Evolutionary conservation across 2,797 vertebrate species (phyloP).

Genomic region (Diplodus sargus): DNA sequence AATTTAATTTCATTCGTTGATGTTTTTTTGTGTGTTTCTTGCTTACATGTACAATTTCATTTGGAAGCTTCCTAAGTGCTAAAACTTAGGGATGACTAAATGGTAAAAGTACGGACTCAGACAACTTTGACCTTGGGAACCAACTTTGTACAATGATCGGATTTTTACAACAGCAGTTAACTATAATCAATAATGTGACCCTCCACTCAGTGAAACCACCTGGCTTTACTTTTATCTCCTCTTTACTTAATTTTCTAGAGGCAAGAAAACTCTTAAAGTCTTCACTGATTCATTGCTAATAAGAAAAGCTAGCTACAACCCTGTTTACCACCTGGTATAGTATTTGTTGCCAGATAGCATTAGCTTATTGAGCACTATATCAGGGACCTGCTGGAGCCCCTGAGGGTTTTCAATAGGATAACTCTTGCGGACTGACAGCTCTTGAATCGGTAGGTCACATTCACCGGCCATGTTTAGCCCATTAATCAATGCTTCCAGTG

Average conservation of each 20-base stretch:
- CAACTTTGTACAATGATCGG: constrained; percentile 22
- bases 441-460: constrained; percentile 52
- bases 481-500: constrained; percentile 62
- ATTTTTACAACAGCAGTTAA: constrained; percentile 50
- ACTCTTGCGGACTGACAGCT: constrained; percentile 61
- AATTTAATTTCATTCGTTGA: not conserved
- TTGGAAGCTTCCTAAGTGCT: constrained; percentile 5
- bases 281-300: constrained; percentile 43
- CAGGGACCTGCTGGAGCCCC: constrained; percentile 34
- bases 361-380: constrained; percentile 68
- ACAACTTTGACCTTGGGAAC: constrained; percentile 32
- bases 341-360: constrained; percentile 69
- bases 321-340: constrained; percentile 41
- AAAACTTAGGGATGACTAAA: not conserved
- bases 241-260: not conserved
- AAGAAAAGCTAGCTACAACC: constrained; percentile 34
- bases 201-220: constrained; percentile 25
- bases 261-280: constrained; percentile 10
- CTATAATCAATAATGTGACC: constrained; percentile 44
- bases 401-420: constrained; percentile 45
- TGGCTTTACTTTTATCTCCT: constrained; percentile 6
- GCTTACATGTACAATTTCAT: constrained; percentile 7
- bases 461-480: constrained; percentile 34
- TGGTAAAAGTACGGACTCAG: constrained; percentile 12
- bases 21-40: not conserved